Conservation (phyloP, 2,113 vertebrate species). For the Ceyx cyanopectus region DNA sequence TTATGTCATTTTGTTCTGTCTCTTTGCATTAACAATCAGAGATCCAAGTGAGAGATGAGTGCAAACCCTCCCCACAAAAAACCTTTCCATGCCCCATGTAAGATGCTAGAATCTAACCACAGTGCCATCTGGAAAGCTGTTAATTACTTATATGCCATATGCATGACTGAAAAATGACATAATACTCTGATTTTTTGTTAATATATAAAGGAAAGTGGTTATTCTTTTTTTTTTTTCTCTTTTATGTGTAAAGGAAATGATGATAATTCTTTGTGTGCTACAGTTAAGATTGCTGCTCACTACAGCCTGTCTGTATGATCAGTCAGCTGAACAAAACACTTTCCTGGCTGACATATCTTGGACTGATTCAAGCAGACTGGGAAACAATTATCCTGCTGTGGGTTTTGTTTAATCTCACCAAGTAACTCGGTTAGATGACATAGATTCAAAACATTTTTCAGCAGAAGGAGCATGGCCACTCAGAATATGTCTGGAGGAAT, state of each 20-base stretch:
- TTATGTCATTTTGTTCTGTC: neutral
- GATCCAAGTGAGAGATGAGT: neutral
- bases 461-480: neutral
- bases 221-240: neutral
- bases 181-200: neutral
- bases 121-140: neutral
- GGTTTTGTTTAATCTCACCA: neutral
- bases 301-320: neutral
- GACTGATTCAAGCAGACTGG: neutral
- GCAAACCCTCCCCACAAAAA: neutral
- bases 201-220: neutral
- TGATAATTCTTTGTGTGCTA: neutral
- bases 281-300: neutral
- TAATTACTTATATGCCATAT: neutral
- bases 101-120: neutral
- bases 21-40: neutral
- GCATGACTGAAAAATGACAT: neutral
- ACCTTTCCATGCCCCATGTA: accelerated
- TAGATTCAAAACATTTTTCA: neutral
- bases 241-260: neutral
- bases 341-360: neutral
- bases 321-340: neutral
- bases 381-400: neutral
- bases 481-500: neutral
- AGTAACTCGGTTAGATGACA: neutral